Evolutionary conservation across 1,140 invertebrate species (phyloP), one percentile per base, ranked within the genome.

Genomic region (Hylaeus anthracinus): DNA sequence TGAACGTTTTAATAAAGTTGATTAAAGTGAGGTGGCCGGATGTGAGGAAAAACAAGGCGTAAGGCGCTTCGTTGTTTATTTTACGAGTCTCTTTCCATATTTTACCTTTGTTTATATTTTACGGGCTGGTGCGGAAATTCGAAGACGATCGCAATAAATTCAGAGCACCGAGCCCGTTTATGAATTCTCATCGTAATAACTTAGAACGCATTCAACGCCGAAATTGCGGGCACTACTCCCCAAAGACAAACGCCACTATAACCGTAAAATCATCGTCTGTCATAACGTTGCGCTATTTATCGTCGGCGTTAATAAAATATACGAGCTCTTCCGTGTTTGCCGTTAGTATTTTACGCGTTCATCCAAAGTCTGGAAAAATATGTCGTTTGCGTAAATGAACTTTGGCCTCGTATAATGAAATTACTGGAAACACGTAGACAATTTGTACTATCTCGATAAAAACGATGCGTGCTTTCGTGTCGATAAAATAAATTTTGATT

Each of bases 371-470:
- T n/a, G 8, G 1, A 67, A 58, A 51, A 48, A 9, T 8, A 53
- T 43, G 45, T 26, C 15, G 66, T 61, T 60, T n/a, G 37, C 9
- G 14, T n/a, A 37, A 60, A 45, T 51, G 41, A 51, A 61, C 1
- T 4, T 39, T 14, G 0, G 37, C 12, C 6, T 1, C 14, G 12
- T 4, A 3, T 14, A 14, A 77, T 77, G 66, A 77, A 77, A 41
- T 26, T 26, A 2, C 14, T 12, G 4, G 1, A 9, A 14, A 58
- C 0, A 39, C 14, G 61, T 26, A 45, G 56, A 65, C 72, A 72
- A 65, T 56, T 72, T 56, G 77, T 12, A 26, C 58, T 73, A 73
- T 58, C 77, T 65, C 58, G 9, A 41, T 2, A 41, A 14, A 12
- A 37, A 48, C 26, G 14, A n/a, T 58, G 43, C 6, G 26, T 8